Evolutionary conservation across 2,888 invertebrate species (phyloP), one percentile per base, ranked within the genome.

Genomic region (Drosophila atroscutellata): DNA sequence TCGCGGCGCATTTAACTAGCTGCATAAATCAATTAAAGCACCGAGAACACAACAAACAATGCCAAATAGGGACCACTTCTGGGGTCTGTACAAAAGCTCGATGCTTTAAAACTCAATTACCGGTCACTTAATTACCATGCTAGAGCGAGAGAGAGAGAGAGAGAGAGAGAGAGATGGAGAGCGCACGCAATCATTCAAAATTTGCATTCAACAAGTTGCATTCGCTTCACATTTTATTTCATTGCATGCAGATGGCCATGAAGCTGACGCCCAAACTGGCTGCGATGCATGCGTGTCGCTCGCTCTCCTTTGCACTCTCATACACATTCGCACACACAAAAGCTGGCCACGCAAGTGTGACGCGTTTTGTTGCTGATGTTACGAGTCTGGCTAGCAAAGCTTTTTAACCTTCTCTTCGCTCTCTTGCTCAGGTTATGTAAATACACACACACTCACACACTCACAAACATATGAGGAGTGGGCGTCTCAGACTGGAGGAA

Each of bases 21-120:
- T 89, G 87, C 85, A 86, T 89, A 86, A 86, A 86, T 86, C 89
- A 89, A 86, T 86, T 86, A 86, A 86, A 84, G 68, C 66, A 60
- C 79, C 75, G 72, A 59, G 72, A 75, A 63, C 54, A 62, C 62
- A 65, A 36, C 67, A 75, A 68, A 76, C 62, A 78, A 78, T 72
- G 66, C 74, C 49, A 61, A 64, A 60, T 76, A 66, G 67, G 34
- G 52, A 50, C 52, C 49, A 45, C 36, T 60, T 52, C 18, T 51
- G 20, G 42, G 34, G 55, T 36, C 11, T 45, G 39, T 55, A 56
- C 34, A 67, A 67, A 59, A 65, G 79, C 37, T 52, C 57, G 68
- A 64, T 77, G 75, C 69, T 76, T 84, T 72, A 74, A 83, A 86
- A 86, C 89, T 86, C 83, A 84, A 86, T 86, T 86, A 86, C 80